A percentile compares a stretch with the other conserved stretches of the same genome.
Evolutionary conservation across 2,888 invertebrate species (phyloP).

Genomic region (Drosophila neonasuta): DNA sequence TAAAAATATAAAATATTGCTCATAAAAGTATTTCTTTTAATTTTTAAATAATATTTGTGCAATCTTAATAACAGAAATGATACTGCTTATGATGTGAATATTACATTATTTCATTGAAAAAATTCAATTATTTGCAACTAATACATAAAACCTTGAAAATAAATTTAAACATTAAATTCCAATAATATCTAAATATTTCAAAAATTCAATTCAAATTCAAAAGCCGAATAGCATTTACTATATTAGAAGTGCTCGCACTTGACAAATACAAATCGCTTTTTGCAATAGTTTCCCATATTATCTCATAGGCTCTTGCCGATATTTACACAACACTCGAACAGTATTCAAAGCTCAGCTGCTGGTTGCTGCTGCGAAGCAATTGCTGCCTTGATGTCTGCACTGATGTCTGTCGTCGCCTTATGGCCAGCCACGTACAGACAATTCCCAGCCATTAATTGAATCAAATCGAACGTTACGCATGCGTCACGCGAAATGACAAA

Average conservation of each 20-base stretch:
- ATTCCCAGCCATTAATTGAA: conserved; percentile 76
- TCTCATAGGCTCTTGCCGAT: conserved; percentile 10
- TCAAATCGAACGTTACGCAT: conserved; percentile 79
- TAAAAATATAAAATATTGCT: too few relatives aligned
- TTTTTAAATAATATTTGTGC: too few relatives aligned
- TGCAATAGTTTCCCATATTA: conserved; percentile 17
- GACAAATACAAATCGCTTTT: conserved; percentile 1
- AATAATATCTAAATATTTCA: too few relatives aligned
- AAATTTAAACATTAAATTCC: too few relatives aligned
- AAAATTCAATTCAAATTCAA: too few relatives aligned
- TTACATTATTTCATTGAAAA: too few relatives aligned
- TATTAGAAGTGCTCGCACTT: neutral
- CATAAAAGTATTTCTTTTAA: too few relatives aligned
- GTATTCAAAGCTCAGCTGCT: conserved; percentile 22
- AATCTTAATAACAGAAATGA: too few relatives aligned
- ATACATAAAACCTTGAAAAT: too few relatives aligned
- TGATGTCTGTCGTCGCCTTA: conserved; percentile 21
- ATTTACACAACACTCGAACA: conserved; percentile 45
- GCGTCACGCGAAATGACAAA: conserved; percentile 74
- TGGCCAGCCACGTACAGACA: conserved; percentile 62
- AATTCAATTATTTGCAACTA: too few relatives aligned
- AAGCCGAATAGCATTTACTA: too few relatives aligned
- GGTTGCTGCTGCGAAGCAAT: conserved; percentile 8
- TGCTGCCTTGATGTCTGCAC: conserved; percentile 30
- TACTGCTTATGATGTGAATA: too few relatives aligned